These are phyloP conservation scores for Cydia splendana DNA, from an alignment of 1,140 invertebrate genomes.

Conservation along the genomic window DNA sequence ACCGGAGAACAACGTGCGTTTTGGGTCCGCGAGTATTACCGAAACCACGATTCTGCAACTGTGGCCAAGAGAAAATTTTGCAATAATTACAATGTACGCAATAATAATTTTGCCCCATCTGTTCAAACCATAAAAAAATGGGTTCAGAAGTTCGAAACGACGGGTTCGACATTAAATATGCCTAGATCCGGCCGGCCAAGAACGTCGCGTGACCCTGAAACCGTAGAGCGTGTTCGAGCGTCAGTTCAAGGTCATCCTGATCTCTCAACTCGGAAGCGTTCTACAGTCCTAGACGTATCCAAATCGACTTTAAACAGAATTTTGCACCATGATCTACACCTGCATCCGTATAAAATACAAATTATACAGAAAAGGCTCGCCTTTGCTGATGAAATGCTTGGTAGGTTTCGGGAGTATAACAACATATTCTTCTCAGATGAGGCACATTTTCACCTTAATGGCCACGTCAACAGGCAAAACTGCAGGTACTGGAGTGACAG, in stretches of 20 bases:
- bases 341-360: background rate
- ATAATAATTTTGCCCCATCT: constrained; percentile 20
- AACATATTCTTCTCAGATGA: constrained; percentile 52
- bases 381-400: constrained; percentile 33
- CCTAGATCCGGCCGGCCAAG: constrained; percentile 33
- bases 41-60: constrained; percentile 36
- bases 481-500: constrained; percentile 50
- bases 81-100: constrained; percentile 36
- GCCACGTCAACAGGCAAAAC: constrained; percentile 65
- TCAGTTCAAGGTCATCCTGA: background rate
- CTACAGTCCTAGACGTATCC: background rate
- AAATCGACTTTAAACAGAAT: background rate
- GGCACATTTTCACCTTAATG: constrained; percentile 60
- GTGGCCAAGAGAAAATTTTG: constrained; percentile 41
- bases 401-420: constrained; percentile 37
- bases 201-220: constrained; percentile 32
- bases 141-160: constrained; percentile 42
- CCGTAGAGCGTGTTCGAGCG: background rate
- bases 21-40: constrained; percentile 39
- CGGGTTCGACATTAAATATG: constrained; percentile 38
- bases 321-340: background rate
- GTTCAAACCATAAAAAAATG: constrained; percentile 37
- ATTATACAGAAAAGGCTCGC: background rate
- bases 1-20: constrained; percentile 36
- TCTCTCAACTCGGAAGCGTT: background rate